Conservation (phyloP, 2,797 vertebrate species). For the Sebastes wilsoni region DNA sequence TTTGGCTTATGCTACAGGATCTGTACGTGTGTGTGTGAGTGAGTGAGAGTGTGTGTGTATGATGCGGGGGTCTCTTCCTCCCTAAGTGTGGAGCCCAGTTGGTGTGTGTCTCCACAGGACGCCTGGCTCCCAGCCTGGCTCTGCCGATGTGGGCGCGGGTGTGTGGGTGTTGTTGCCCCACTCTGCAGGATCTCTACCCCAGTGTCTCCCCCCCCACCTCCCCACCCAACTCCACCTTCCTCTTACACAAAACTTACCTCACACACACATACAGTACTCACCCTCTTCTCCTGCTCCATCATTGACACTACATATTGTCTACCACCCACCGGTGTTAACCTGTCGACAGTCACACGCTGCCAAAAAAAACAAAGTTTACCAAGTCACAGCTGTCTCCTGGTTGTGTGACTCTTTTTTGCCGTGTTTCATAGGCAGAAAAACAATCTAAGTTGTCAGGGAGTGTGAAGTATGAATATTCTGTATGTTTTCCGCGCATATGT, state of each 20-base stretch:
- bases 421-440: conserved; percentile 53
- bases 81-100: conserved; percentile 58
- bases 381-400: conserved; percentile 75
- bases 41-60: neutral
- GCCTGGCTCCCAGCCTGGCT: conserved; percentile 73
- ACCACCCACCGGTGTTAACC: conserved; percentile 82
- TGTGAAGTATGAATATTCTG: conserved; percentile 74
- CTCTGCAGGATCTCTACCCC: conserved; percentile 66
- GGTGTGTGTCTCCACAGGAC: conserved; percentile 72
- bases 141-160: conserved; percentile 72
- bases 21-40: conserved; percentile 17
- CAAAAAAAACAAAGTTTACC: conserved; percentile 74
- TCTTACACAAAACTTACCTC: conserved; percentile 30
- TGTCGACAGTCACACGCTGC: conserved; percentile 65
- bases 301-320: conserved; percentile 83
- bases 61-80: conserved; percentile 53
- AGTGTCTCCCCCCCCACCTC: conserved; percentile 20
- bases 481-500: conserved; percentile 75
- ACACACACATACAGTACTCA: conserved; percentile 26
- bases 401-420: conserved; percentile 50
- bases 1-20: conserved; percentile 35
- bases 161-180: conserved; percentile 81
- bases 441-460: conserved; percentile 58
- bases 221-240: conserved; percentile 28
- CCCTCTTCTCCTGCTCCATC: conserved; percentile 73